phyloP scores from a whole-genome alignment of 2,888 invertebrate genomes.

The Anticlea derivata region DNA sequence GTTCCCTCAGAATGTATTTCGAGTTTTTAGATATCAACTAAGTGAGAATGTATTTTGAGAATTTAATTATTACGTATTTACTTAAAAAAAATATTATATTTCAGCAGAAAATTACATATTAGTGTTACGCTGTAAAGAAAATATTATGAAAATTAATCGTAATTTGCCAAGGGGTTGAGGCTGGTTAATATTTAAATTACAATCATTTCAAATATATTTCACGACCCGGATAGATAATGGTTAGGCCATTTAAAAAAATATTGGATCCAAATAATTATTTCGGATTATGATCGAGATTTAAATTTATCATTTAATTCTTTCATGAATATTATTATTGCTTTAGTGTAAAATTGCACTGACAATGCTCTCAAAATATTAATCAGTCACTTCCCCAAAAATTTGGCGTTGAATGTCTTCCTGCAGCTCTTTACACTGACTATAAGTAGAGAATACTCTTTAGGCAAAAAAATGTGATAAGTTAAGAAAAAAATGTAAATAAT shows the following conservation, averaged over 20 bases:
- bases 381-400: constrained; percentile 30
- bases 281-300: too few relatives aligned
- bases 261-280: too few relatives aligned
- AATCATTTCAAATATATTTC: too few relatives aligned
- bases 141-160: constrained; percentile 66
- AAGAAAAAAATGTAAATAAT: constrained; percentile 68
- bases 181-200: constrained; percentile 12
- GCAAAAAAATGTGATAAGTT: constrained; percentile 81
- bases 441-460: constrained; percentile 79
- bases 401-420: constrained; percentile 81
- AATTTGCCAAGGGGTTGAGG: constrained; percentile 56
- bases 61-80: constrained; percentile 65
- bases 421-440: constrained; percentile 84
- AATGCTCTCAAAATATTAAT: constrained; percentile 17
- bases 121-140: constrained; percentile 73
- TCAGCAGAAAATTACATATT: constrained; percentile 75
- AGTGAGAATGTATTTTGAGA: constrained; percentile 67
- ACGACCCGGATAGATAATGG: too few relatives aligned
- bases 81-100: constrained; percentile 46
- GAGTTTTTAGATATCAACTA: constrained; percentile 56
- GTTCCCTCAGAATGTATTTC: constrained; percentile 41
- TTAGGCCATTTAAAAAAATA: too few relatives aligned
- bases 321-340: too few relatives aligned
- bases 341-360: too few relatives aligned
- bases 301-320: too few relatives aligned